Conservation (phyloP, 2,888 invertebrate genomes). For the Nebria brevicollis region DNA sequence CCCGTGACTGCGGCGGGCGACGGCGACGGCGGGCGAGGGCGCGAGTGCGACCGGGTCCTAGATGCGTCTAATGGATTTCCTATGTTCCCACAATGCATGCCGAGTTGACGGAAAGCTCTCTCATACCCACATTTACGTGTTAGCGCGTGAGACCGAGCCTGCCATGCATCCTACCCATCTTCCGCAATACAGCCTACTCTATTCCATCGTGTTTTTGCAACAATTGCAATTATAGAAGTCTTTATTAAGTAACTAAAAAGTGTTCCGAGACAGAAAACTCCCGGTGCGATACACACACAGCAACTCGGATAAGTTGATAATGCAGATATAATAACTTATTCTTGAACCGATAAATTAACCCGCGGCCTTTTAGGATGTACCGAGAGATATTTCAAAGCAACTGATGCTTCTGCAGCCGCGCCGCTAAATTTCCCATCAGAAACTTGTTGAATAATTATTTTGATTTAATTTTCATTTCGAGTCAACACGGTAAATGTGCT, state of each 20-base stretch:
- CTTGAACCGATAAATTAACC: constrained; percentile 51
- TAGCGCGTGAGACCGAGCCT: constrained; percentile 11
- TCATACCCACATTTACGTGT: constrained; percentile 40
- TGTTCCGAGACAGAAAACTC: too few relatives aligned
- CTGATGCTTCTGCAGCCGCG: constrained; percentile 45
- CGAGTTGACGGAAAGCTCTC: constrained; percentile 56
- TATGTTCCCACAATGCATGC: constrained; percentile 60
- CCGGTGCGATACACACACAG: too few relatives aligned
- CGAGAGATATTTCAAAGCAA: constrained; percentile 13
- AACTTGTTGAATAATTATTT: constrained; percentile 46
- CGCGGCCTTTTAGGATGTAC: constrained; percentile 26
- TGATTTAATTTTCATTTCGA: constrained; percentile 44
- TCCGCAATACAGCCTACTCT: neutral
- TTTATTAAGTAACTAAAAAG: too few relatives aligned
- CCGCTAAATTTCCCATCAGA: constrained; percentile 42
- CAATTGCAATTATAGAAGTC: too few relatives aligned
- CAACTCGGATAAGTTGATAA: constrained; percentile 57
- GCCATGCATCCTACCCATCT: neutral
- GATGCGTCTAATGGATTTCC: constrained; percentile 63
- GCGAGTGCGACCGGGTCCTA: constrained; percentile 52
- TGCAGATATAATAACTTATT: constrained; percentile 58
- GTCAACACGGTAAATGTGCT: constrained; percentile 44
- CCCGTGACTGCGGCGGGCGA: neutral
- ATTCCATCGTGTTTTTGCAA: neutral
- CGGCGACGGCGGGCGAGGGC: constrained; percentile 24